phyloP scores from a whole-genome alignment of 2,113 vertebrate species.

The Numenius arquata region DNA sequence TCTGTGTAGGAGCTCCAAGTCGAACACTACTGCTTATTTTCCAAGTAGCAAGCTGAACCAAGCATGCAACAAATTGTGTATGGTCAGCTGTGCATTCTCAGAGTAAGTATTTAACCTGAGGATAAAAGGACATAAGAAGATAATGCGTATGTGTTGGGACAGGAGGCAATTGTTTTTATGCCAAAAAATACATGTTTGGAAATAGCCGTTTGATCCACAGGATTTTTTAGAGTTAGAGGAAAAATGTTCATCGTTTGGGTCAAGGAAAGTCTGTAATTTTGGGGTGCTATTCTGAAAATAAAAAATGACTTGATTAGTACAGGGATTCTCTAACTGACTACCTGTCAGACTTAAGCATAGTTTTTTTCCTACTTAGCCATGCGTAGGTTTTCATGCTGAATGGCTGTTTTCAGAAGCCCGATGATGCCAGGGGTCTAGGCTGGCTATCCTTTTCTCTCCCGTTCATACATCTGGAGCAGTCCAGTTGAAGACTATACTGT shows the following conservation, averaged over 20 bases:
- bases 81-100: not conserved
- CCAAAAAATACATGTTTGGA: not conserved
- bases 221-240: not conserved
- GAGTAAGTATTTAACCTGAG: not conserved
- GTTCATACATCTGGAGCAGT: not conserved
- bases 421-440: not conserved
- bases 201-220: not conserved
- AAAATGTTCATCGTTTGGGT: not conserved
- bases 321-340: not conserved
- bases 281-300: not conserved
- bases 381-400: not conserved
- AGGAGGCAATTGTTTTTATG: not conserved
- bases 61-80: not conserved
- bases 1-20: not conserved
- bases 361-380: not conserved
- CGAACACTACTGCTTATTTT: not conserved
- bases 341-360: not conserved
- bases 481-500: not conserved
- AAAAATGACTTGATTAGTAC: not conserved
- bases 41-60: not conserved
- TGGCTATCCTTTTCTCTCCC: not conserved
- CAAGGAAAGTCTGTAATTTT: not conserved
- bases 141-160: not conserved
- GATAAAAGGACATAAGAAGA: fast-evolving
- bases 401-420: not conserved